Conservation (phyloP, 2,113 vertebrate genomes). For the Oxygymnocypris stewartii region DNA sequence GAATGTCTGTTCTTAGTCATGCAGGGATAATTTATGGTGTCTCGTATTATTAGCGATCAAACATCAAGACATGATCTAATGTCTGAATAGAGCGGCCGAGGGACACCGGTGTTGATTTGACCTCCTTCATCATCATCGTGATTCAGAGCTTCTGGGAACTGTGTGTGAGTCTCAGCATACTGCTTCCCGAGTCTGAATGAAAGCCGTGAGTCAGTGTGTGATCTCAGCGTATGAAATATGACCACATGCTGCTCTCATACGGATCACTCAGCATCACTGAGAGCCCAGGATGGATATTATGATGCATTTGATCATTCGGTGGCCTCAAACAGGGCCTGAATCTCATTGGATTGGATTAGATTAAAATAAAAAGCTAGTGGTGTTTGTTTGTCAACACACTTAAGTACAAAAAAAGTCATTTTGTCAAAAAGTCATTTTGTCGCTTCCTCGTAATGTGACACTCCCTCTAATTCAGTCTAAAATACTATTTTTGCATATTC, state of each 20-base stretch:
- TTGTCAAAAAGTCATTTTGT: no score
- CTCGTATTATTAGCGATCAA: slow-evolving; percentile 12
- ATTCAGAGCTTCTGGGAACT: slow-evolving; percentile 53
- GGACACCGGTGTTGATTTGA: slow-evolving; percentile 45
- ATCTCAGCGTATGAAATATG: slow-evolving; percentile 58
- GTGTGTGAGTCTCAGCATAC: slow-evolving; percentile 25
- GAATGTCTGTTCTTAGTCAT: not conserved
- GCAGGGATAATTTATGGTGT: not conserved
- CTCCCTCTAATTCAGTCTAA: no score
- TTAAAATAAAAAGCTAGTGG: not conserved
- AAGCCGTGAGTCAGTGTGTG: slow-evolving; percentile 57
- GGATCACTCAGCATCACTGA: slow-evolving; percentile 18
- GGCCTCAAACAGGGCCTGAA: not conserved
- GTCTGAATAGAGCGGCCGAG: slow-evolving; percentile 24
- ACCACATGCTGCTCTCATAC: slow-evolving; percentile 44
- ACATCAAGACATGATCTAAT: not conserved
- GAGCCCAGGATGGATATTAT: not conserved
- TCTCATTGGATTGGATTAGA: not conserved
- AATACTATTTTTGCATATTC: no score
- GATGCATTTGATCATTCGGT: not conserved
- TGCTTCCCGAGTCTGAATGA: slow-evolving; percentile 36
- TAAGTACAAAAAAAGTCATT: no score
- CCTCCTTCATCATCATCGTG: slow-evolving; percentile 22
- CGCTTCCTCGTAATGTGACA: no score
- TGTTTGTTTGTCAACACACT: no score